Percentiles rank a stretch among this genome's conserved stretches.
Conservation (phyloP, 2,113 vertebrate species). For the Melozone crissalis region DNA sequence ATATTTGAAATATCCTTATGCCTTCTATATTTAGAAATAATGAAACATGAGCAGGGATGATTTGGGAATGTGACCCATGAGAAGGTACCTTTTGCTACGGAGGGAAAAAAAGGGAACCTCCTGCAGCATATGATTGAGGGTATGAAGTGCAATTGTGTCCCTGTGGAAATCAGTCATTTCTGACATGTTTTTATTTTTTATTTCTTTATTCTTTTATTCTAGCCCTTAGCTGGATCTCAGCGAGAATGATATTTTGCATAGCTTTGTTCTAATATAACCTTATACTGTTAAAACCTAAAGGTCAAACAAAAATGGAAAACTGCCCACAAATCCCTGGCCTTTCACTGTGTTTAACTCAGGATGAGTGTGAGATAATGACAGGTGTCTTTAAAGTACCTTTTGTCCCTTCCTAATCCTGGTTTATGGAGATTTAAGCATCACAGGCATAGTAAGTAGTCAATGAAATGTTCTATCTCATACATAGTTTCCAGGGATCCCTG, state of each 20-base stretch:
- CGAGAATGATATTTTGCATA: not conserved
- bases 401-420: constrained; percentile 58
- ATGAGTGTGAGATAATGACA: constrained; percentile 36
- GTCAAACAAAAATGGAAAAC: constrained; percentile 24
- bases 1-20: not conserved
- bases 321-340: constrained; percentile 5
- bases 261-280: not conserved
- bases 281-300: constrained; percentile 2
- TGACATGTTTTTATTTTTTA: not conserved
- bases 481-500: not conserved
- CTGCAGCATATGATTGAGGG: not conserved
- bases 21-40: not conserved
- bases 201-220: not conserved
- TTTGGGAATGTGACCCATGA: not conserved
- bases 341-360: constrained; percentile 25
- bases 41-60: not conserved
- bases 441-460: not conserved
- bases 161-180: not conserved
- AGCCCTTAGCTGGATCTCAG: not conserved
- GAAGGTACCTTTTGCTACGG: not conserved
- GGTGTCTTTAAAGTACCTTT: constrained; percentile 64
- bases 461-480: not conserved
- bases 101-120: not conserved
- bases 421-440: constrained; percentile 61
- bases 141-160: not conserved